Percentiles rank a stretch among this genome's conserved stretches.
Conservation (phyloP, 2,797 vertebrate species). For the Poecilia picta region DNA sequence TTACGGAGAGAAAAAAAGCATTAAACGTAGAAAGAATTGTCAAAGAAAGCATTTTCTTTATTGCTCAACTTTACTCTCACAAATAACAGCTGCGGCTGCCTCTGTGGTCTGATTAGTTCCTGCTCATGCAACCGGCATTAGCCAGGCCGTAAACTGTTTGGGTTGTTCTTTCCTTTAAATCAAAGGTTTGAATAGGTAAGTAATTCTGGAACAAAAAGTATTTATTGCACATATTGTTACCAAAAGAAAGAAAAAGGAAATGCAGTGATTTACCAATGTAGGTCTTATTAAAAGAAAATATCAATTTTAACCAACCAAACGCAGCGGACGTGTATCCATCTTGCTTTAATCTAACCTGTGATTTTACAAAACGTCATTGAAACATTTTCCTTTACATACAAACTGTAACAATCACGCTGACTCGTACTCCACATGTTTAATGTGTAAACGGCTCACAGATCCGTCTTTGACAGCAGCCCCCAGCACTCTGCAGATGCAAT, state of each 20-base stretch:
- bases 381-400: slow-evolving; percentile 35
- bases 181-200: neutral
- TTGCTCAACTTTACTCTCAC: neutral
- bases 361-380: slow-evolving; percentile 26
- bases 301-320: neutral
- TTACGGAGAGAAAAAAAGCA: neutral
- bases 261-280: neutral
- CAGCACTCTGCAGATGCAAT: slow-evolving; percentile 56
- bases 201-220: neutral
- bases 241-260: neutral
- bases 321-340: neutral
- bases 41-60: neutral
- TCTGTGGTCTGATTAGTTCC: neutral
- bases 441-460: slow-evolving; percentile 42
- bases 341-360: slow-evolving; percentile 7
- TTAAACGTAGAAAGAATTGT: neutral
- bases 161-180: neutral
- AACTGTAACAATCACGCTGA: slow-evolving; percentile 40
- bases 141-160: neutral
- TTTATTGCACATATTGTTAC: neutral
- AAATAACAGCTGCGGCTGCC: neutral
- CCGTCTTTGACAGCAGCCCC: slow-evolving; percentile 47
- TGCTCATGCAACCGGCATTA: neutral
- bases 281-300: too few relatives aligned
- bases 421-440: slow-evolving; percentile 25